A percentile compares a stretch with the other conserved stretches of the same genome.
phyloP scores from a whole-genome alignment of 2,113 vertebrate genomes.

The Ammodytes marinus region DNA sequence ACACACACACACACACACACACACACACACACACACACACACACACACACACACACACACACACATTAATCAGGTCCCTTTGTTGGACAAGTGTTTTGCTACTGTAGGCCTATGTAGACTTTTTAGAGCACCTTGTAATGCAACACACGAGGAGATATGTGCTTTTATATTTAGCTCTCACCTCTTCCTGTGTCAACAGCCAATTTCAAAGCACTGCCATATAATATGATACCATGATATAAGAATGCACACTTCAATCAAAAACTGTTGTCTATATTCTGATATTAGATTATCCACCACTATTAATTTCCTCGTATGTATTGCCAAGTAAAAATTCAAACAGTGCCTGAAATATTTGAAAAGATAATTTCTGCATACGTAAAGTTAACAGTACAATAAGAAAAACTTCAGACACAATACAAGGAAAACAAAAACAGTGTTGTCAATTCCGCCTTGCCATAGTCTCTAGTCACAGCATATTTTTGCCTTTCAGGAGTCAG shows the following conservation, averaged over 20 bases:
- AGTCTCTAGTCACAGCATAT: not conserved
- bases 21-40: not conserved
- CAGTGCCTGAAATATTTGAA: not conserved
- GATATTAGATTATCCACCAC: not conserved
- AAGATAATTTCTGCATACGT: not conserved
- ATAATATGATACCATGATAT: not conserved
- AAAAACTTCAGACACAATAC: too few relatives aligned
- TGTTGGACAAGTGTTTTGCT: not conserved
- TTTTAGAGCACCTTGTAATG: not conserved
- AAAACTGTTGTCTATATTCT: not conserved
- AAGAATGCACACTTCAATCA: not conserved
- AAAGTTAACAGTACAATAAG: not conserved
- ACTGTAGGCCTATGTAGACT: not conserved
- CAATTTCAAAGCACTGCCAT: not conserved
- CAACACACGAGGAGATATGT: not conserved
- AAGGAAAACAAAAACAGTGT: too few relatives aligned
- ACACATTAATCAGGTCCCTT: conserved; percentile 1
- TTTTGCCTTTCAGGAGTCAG: not conserved
- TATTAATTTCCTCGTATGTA: not conserved
- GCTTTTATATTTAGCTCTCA: not conserved
- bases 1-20: not conserved
- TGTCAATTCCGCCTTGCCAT: too few relatives aligned
- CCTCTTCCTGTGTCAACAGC: not conserved
- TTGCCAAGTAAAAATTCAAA: not conserved
- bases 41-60: not conserved